phyloP scores from a whole-genome alignment of 2,888 invertebrate genomes.

The Lithodes maja region DNA sequence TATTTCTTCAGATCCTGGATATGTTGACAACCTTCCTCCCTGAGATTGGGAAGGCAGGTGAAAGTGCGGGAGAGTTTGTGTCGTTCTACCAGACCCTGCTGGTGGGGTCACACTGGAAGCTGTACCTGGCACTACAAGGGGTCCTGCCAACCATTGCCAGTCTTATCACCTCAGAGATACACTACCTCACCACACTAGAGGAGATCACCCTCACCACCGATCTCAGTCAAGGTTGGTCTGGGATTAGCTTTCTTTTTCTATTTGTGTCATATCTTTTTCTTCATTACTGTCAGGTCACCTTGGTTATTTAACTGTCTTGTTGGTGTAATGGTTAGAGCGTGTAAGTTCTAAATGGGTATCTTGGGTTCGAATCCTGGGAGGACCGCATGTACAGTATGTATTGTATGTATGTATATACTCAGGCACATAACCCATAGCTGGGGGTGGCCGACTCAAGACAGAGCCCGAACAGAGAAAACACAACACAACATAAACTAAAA shows the following conservation, averaged over 20 bases:
- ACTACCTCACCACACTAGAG: constrained; percentile 90
- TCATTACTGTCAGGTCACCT: too few species aligned
- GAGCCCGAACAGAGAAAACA: too few species aligned
- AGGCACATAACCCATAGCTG: too few species aligned
- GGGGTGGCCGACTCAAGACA: too few species aligned
- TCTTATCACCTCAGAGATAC: constrained; percentile 90
- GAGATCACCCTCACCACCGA: constrained; percentile 95
- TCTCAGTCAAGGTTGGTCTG: constrained; percentile 83
- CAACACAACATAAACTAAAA: too few species aligned
- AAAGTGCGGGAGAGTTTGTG: constrained; percentile 93
- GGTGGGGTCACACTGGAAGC: constrained; percentile 90
- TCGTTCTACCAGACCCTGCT: constrained; percentile 88
- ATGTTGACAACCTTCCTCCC: constrained; percentile 91
- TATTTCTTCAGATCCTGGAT: constrained; percentile 81
- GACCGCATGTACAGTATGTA: too few species aligned
- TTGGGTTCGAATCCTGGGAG: too few species aligned
- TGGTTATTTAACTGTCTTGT: too few species aligned
- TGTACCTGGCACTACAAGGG: constrained; percentile 91
- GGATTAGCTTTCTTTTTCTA: neutral
- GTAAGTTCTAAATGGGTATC: too few species aligned
- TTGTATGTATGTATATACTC: too few species aligned
- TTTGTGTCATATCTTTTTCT: too few species aligned
- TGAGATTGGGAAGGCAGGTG: constrained; percentile 90
- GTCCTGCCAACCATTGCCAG: constrained; percentile 89
- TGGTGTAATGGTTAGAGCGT: too few species aligned